These are phyloP conservation scores for Ctenodactylus gundi DNA, from an alignment of 2,113 vertebrate species.

Conservation along the genomic window DNA sequence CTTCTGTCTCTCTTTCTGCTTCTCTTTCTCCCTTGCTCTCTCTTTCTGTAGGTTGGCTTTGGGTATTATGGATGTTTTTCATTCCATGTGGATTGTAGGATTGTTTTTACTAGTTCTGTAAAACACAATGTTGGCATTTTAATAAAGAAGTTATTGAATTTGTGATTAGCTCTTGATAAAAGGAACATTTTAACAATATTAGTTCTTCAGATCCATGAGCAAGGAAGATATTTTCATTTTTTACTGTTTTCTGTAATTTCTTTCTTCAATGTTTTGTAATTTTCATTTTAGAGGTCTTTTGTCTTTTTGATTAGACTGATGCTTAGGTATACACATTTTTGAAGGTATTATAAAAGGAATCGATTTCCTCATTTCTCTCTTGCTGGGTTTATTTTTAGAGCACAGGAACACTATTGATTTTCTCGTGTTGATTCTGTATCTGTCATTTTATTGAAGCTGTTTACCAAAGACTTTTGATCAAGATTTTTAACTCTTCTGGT, in stretches of 20 bases:
- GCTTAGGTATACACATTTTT: not conserved
- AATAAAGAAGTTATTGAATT: not conserved
- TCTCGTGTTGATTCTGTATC: not conserved
- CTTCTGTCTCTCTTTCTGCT: not conserved
- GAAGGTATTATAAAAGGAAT: not conserved
- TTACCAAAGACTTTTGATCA: too few relatives aligned
- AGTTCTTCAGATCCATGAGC: not conserved
- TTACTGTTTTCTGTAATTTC: not conserved
- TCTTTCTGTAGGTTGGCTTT: not conserved
- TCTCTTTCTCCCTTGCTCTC: not conserved
- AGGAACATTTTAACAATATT: not conserved
- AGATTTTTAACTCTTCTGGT: not conserved
- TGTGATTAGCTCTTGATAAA: not conserved
- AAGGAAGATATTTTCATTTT: too few relatives aligned
- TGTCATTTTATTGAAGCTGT: not conserved
- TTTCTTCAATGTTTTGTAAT: not conserved
- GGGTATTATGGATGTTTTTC: not conserved
- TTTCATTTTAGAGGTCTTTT: not conserved
- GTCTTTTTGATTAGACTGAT: not conserved
- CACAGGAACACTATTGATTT: not conserved
- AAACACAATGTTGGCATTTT: not conserved
- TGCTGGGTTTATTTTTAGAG: not conserved
- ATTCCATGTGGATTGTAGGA: not conserved
- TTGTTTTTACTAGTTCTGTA: not conserved
- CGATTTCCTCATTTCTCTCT: not conserved